A percentile compares a stretch with the other conserved stretches of the same genome.
phyloP scores from a whole-genome alignment of 2,113 vertebrate genomes.

The Pithys albifrons region DNA sequence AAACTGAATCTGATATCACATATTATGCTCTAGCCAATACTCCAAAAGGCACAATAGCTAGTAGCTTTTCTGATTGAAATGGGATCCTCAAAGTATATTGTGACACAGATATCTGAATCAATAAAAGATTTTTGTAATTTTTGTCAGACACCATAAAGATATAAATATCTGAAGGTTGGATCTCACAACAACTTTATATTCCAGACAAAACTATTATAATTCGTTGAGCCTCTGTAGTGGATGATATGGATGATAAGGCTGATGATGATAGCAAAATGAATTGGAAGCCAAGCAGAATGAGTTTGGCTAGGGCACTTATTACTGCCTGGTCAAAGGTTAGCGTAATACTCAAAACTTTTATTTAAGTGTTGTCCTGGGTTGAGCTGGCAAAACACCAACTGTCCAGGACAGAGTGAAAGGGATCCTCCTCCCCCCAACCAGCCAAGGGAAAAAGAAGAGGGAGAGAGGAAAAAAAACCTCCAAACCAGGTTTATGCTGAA shows the following conservation, averaged over 20 bases:
- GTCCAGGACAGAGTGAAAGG: too few species aligned
- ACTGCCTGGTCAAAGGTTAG: slow-evolving; percentile 22
- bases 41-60: background rate
- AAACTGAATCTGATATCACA: background rate
- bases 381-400: too few species aligned
- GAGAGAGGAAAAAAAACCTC: too few species aligned
- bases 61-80: background rate
- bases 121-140: background rate
- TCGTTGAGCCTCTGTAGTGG: background rate
- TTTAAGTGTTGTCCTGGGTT: slow-evolving; percentile 24
- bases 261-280: background rate
- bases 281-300: background rate
- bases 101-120: background rate
- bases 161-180: background rate
- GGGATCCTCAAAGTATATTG: background rate
- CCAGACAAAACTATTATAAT: background rate
- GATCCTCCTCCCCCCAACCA: too few species aligned
- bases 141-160: background rate
- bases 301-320: slow-evolving; percentile 7
- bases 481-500: too few species aligned
- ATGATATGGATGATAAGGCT: background rate
- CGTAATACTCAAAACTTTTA: background rate
- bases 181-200: background rate
- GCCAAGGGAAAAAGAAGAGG: too few species aligned
- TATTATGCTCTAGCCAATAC: background rate